Evolutionary conservation across 2,797 vertebrate species (phyloP).

Genomic region (Rhinella marina): DNA sequence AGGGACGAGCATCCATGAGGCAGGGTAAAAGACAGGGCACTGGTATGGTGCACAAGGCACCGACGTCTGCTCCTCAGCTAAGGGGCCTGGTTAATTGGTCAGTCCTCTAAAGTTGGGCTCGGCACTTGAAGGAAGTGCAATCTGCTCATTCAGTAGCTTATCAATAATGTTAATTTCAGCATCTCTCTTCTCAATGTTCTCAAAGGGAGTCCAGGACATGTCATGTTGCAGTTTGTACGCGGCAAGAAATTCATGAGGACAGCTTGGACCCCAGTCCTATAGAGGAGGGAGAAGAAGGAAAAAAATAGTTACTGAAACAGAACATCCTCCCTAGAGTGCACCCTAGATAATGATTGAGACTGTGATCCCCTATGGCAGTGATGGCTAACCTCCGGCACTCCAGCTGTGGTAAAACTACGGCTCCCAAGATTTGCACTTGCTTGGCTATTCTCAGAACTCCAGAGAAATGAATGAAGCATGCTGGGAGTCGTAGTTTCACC

Average conservation of each 20-base stretch:
- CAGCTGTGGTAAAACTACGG: no score
- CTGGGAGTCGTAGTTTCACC: no score
- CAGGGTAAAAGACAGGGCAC: not conserved
- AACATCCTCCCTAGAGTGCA: not conserved
- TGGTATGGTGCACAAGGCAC: not conserved
- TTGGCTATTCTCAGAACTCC: no score
- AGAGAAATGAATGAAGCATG: no score
- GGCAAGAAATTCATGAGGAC: slow-evolving; percentile 84
- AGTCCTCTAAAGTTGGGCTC: slow-evolving; percentile 85
- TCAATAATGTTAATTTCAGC: slow-evolving; percentile 82
- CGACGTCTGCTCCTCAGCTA: no score
- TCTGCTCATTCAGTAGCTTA: slow-evolving; percentile 84
- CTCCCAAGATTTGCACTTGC: no score
- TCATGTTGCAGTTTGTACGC: slow-evolving; percentile 92
- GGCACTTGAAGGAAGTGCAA: slow-evolving; percentile 70
- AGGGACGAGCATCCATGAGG: not conserved
- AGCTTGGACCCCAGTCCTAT: slow-evolving; percentile 91
- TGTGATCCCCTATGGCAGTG: no score
- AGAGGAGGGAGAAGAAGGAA: slow-evolving; percentile 30
- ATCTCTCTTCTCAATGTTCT: slow-evolving; percentile 83
- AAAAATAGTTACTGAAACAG: not conserved
- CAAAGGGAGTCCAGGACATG: slow-evolving; percentile 91
- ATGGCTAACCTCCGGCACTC: no score
- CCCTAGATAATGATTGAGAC: no score
- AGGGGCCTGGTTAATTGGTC: slow-evolving; percentile 62